These are phyloP conservation scores for Ephestia elutella DNA, from an alignment of 1,140 invertebrate species.

Conservation along the genomic window DNA sequence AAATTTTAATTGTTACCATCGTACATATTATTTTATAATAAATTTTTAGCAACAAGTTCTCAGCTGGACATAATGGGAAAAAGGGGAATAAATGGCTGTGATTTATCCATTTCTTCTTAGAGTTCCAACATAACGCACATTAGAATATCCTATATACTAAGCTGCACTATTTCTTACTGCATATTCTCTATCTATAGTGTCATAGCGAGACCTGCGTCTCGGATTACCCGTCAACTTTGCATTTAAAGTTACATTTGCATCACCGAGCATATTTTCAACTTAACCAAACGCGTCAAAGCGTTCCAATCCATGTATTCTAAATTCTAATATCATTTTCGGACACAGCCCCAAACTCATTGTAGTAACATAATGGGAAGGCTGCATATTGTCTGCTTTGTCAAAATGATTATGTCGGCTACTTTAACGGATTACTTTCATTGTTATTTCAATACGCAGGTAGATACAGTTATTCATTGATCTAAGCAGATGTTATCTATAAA, in stretches of 20 bases:
- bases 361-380: conserved; percentile 42
- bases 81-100: too few relatives aligned
- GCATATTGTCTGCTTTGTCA: conserved; percentile 55
- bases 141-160: too few relatives aligned
- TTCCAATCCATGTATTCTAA: conserved; percentile 40
- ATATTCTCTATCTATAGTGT: neutral
- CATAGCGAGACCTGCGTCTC: neutral
- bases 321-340: conserved; percentile 51
- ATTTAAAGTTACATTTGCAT: conserved; percentile 44
- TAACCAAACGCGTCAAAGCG: conserved; percentile 53
- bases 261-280: conserved; percentile 45
- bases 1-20: too few relatives aligned
- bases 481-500: conserved; percentile 64
- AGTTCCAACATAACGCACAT: too few relatives aligned
- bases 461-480: conserved; percentile 66
- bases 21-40: too few relatives aligned
- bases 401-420: conserved; percentile 66
- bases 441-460: conserved; percentile 40
- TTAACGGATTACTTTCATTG: conserved; percentile 63
- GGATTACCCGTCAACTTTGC: neutral
- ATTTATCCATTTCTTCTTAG: too few relatives aligned
- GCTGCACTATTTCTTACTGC: too few relatives aligned
- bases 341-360: conserved; percentile 59
- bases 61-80: too few relatives aligned
- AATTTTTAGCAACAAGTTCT: too few relatives aligned